Evolutionary conservation across 2,888 invertebrate species (phyloP).

Genomic region (Leptopterna dolabrata): DNA sequence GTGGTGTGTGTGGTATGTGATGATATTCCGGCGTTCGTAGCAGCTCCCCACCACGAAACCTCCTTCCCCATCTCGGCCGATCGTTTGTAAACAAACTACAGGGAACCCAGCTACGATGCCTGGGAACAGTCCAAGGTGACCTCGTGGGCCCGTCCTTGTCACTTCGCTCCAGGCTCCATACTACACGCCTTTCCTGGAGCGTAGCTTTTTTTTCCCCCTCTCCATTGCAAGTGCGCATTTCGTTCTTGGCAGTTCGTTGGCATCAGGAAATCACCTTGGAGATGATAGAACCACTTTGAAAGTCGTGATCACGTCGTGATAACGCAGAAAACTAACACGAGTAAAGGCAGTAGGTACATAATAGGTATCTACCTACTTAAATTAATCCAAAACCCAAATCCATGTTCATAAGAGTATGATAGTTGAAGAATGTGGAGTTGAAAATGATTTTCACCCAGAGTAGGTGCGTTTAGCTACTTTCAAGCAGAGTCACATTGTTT

Average conservation of each 20-base stretch:
- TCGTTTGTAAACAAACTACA: slow-evolving; percentile 32
- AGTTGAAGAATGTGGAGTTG: no score
- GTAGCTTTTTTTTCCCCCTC: not conserved
- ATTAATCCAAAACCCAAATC: no score
- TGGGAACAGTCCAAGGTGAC: not conserved
- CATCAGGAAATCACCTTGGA: not conserved
- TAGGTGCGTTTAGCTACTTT: no score
- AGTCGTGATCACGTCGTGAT: no score
- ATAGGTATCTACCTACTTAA: no score
- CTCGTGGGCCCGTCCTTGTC: not conserved
- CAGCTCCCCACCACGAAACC: not conserved
- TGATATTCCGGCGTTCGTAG: not conserved
- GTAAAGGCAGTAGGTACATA: no score
- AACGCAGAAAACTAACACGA: no score
- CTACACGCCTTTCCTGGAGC: not conserved
- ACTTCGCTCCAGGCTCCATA: not conserved
- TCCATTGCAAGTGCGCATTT: slow-evolving; percentile 14
- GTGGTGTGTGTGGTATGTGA: not conserved
- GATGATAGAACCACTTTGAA: no score
- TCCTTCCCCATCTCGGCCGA: not conserved
- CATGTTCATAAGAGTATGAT: no score
- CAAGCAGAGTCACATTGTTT: no score
- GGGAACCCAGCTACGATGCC: not conserved
- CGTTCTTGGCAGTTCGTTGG: not conserved
- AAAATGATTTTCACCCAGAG: no score